Percentiles rank a stretch among this genome's conserved stretches.
phyloP scores from a whole-genome alignment of 2,113 vertebrate species.

The Psophia crepitans region DNA sequence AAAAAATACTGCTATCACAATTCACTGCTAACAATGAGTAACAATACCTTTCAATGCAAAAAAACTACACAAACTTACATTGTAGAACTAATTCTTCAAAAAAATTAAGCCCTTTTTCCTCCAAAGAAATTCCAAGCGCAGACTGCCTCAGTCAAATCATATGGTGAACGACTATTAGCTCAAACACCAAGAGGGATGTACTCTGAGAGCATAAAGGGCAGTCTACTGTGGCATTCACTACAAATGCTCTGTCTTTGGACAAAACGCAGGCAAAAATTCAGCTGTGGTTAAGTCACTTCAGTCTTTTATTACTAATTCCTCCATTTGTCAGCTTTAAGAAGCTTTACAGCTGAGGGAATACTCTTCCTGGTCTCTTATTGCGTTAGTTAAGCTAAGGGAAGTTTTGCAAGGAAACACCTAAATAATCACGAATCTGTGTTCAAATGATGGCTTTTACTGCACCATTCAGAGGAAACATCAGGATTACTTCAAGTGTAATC shows the following conservation, averaged over 20 bases:
- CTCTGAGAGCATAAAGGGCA: neutral
- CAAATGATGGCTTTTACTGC: neutral
- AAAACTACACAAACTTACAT: neutral
- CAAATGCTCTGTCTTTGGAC: neutral
- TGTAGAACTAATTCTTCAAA: neutral
- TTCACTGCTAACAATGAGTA: neutral
- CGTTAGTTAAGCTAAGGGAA: neutral
- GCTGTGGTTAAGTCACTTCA: neutral
- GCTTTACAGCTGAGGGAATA: neutral
- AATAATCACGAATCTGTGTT: neutral
- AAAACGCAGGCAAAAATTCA: neutral
- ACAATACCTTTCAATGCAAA: neutral
- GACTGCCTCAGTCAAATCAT: neutral
- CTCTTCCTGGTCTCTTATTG: neutral
- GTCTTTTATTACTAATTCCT: neutral
- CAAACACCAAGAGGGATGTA: neutral
- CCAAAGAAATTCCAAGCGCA: neutral
- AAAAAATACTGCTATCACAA: neutral
- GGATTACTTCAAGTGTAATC: neutral
- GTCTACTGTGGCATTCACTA: neutral
- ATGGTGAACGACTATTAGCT: neutral
- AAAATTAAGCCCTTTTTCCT: neutral
- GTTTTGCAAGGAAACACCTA: neutral
- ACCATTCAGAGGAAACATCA: neutral
- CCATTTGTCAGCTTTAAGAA: neutral